Evolutionary conservation across 2,888 invertebrate species (phyloP).

Genomic region (Notodonta dromedarius): DNA sequence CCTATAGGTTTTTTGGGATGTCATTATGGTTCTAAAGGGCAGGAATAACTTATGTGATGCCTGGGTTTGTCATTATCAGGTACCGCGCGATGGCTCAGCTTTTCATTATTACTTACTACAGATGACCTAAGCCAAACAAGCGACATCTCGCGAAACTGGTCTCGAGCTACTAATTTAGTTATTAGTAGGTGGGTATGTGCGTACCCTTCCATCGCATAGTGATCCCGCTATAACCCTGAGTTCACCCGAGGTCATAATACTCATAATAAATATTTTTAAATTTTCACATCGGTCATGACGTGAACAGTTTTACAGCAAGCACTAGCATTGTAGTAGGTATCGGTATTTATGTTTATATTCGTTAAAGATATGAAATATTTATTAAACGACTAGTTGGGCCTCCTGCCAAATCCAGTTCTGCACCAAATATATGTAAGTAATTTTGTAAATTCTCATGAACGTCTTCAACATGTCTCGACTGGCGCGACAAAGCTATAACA

Average conservation of each 20-base stretch:
- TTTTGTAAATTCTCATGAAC: conserved; percentile 61
- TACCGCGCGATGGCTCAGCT: no score
- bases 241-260: conserved; percentile 31
- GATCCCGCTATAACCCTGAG: conserved; percentile 8
- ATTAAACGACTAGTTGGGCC: conserved; percentile 60
- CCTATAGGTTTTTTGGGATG: no score
- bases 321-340: conserved; percentile 32
- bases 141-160: no score
- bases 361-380: conserved; percentile 62
- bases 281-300: conserved; percentile 27
- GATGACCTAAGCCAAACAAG: no score
- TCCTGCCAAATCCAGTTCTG: conserved; percentile 65
- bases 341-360: conserved; percentile 54
- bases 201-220: conserved; percentile 5
- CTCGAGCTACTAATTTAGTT: no score
- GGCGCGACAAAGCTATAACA: conserved; percentile 48
- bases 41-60: no score
- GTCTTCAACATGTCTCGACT: conserved; percentile 52
- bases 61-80: no score
- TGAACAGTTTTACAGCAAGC: conserved; percentile 29
- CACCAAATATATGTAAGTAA: conserved; percentile 53
- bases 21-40: no score
- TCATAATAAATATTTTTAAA: conserved; percentile 40
- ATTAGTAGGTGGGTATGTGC: not conserved
- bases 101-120: no score